Base-by-base conservation (phyloP, 2,888 invertebrate genomes). In the Microctonus hyperodae region DNA sequence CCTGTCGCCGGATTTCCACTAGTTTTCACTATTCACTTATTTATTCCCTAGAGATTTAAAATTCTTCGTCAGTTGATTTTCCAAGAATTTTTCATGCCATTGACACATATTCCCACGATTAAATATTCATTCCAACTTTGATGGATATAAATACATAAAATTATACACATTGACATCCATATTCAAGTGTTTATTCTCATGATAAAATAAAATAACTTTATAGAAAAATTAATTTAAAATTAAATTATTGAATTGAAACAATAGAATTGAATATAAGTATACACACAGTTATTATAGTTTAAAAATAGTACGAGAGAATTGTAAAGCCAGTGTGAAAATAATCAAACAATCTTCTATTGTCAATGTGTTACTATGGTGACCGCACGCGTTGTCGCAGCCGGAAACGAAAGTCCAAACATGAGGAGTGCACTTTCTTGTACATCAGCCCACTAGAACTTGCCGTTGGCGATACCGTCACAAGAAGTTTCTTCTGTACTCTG, bases 391-490 rank as follows among this genome's bases (percentile, higher is more conserved):
- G 40, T 65, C 37, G 55, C 28, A 50, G 50, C 40, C 61, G 61
- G 61, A 66, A 66, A 37, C 66, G 25, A 62, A 66, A 66, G 61
- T 66, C 61, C 35, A 57, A 66, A 50, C 57, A 62, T 56, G 33
- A 66, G 61, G 56, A 66, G 66, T 66, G 66, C 66, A 66, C 61
- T 66, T 66, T 66, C 66, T 66, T 66, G 66, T 66, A 63, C 61
- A 37, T 56, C 61, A 61, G 66, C 60, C 65, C 65, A 65, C 55
- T 25, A 48, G 58, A 56, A 55, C 25, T 62, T 66, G 44, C 56
- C 37, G 40, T 37, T 33, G 61, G 51, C 57, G 9, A 48, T 20
- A 35, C 61, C 50, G 57, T 66, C 61, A 51, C 25, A 66, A 66
- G 61, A 62, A 66, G 66, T 66, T 66, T 44, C 56, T 48, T 56